Evolutionary conservation across 2,113 vertebrate genomes (phyloP).

Genomic region (Scopus umbretta): DNA sequence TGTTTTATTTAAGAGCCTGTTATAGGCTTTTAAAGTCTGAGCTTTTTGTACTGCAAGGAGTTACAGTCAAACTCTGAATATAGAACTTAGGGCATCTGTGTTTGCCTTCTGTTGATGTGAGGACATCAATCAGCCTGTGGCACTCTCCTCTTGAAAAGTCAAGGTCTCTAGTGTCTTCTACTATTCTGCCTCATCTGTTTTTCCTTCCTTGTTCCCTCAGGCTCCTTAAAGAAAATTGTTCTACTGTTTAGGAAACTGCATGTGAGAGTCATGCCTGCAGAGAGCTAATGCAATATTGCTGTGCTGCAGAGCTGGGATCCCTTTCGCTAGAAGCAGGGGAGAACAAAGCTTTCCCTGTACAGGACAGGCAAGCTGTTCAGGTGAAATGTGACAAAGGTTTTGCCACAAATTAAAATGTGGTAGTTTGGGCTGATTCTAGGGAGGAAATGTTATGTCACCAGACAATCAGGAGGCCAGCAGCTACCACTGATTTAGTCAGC

Average conservation of each 20-base stretch:
- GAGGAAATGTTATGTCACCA: not conserved
- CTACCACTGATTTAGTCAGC: not conserved
- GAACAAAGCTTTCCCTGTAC: not conserved
- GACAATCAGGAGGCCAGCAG: not conserved
- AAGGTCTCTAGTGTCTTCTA: not conserved
- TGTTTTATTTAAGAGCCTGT: no score
- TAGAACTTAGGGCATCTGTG: not conserved
- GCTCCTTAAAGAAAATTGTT: not conserved
- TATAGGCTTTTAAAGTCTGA: not conserved
- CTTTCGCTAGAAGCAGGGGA: not conserved
- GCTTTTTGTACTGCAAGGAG: not conserved
- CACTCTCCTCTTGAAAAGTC: not conserved
- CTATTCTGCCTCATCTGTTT: not conserved
- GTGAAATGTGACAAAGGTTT: not conserved
- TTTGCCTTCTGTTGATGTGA: not conserved
- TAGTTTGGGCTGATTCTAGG: not conserved
- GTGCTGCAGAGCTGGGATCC: not conserved
- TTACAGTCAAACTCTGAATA: not conserved
- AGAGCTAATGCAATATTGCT: not conserved
- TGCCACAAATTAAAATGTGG: not conserved
- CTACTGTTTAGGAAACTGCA: not conserved
- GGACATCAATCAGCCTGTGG: not conserved
- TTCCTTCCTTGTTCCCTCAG: not conserved
- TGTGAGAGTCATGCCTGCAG: not conserved
- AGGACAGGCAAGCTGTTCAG: accelerated